Conservation (phyloP, 2,797 vertebrate species). For the Amblyopsis hoosieri region DNA sequence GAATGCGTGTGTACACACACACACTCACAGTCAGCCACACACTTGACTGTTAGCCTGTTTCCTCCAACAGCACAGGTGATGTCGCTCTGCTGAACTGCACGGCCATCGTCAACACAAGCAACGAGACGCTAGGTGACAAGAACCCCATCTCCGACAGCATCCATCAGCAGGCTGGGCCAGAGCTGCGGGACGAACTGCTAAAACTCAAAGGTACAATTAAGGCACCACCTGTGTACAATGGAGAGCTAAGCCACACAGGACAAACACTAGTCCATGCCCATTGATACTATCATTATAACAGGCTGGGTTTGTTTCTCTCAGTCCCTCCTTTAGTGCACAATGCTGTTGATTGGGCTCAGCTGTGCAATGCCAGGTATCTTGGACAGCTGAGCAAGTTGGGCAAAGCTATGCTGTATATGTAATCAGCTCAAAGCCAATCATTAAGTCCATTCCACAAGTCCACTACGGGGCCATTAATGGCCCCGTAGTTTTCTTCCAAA, state of each 20-base stretch:
- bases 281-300: too few species aligned
- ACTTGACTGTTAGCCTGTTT: background rate
- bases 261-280: background rate
- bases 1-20: background rate
- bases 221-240: background rate
- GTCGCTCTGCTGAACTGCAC: constrained; percentile 92
- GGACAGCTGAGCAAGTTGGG: too few species aligned
- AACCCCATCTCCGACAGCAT: constrained; percentile 92
- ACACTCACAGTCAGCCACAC: background rate
- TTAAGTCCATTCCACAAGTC: too few species aligned
- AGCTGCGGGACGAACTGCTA: constrained; percentile 90
- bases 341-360: too few species aligned
- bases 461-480: too few species aligned
- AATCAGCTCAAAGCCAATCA: too few species aligned
- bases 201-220: constrained; percentile 89
- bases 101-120: constrained; percentile 94
- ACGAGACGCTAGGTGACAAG: constrained; percentile 93
- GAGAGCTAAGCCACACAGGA: constrained; percentile 2
- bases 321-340: too few species aligned
- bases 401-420: too few species aligned
- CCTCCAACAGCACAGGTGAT: constrained; percentile 83
- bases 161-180: constrained; percentile 87
- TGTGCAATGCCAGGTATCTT: too few species aligned
- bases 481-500: constrained; percentile 86
- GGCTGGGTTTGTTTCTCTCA: too few species aligned